Conservation (phyloP, 2,888 invertebrate genomes). For the Hydriomena furcata region DNA sequence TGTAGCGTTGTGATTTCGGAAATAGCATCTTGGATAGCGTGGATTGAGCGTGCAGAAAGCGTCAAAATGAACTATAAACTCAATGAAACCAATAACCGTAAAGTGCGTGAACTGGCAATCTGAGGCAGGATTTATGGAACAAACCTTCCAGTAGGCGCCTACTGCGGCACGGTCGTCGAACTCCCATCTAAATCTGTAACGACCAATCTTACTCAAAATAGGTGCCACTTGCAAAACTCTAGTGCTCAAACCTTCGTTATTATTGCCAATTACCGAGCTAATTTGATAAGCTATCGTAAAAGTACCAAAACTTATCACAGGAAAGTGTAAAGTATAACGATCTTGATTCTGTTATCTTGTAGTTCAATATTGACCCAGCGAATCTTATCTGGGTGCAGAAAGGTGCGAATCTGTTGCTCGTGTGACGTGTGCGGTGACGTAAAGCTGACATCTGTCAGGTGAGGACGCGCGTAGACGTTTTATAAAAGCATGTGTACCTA, state of each 20-base stretch:
- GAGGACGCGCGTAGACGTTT: no score
- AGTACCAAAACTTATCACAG: slow-evolving; percentile 60
- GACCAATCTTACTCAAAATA: slow-evolving; percentile 42
- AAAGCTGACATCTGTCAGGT: slow-evolving; percentile 48
- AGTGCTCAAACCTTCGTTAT: slow-evolving; percentile 31
- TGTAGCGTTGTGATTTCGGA: slow-evolving; percentile 28
- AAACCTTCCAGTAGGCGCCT: slow-evolving; percentile 50
- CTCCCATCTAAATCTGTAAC: slow-evolving; percentile 43
- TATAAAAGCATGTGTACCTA: no score
- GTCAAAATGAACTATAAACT: slow-evolving; percentile 61
- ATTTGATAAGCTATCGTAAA: slow-evolving; percentile 49
- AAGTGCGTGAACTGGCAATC: slow-evolving; percentile 59
- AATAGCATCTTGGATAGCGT: slow-evolving; percentile 47
- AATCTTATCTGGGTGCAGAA: slow-evolving; percentile 68
- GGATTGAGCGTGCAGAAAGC: slow-evolving; percentile 54
- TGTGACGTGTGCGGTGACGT: slow-evolving; percentile 67
- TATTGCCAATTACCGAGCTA: slow-evolving; percentile 37
- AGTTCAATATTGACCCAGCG: slow-evolving; percentile 63
- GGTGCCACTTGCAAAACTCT: slow-evolving; percentile 32
- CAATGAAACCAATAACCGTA: slow-evolving; percentile 63
- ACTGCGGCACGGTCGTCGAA: slow-evolving; percentile 55
- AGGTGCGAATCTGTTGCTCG: slow-evolving; percentile 62
- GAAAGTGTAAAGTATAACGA: slow-evolving; percentile 78
- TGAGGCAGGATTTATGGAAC: slow-evolving; percentile 59
- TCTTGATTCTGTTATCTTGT: slow-evolving; percentile 66